A percentile compares a stretch with the other conserved stretches of the same genome.
Evolutionary conservation across 2,113 vertebrate genomes (phyloP).

Genomic region (Lamprotornis superbus): DNA sequence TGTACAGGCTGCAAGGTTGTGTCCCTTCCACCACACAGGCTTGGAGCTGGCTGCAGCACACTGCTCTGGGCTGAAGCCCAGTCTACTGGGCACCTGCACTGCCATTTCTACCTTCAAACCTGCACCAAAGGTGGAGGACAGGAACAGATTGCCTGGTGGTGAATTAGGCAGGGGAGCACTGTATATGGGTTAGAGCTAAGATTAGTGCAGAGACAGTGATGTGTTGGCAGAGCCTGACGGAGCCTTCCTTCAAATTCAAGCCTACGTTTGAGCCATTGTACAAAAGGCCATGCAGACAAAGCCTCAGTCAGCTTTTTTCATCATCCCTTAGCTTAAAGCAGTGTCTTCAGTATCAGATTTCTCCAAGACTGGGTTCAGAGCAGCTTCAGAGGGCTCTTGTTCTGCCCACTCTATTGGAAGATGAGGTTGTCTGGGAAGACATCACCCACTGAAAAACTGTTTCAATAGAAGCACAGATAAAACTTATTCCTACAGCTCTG

Average conservation of each 20-base stretch:
- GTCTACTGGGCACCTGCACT: background rate
- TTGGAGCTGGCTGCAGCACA: background rate
- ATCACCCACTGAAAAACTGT: background rate
- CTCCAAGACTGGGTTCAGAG: background rate
- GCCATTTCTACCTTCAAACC: background rate
- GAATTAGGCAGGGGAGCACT: background rate
- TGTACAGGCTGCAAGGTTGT: background rate
- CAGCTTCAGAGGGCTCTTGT: background rate
- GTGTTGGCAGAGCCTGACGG: background rate
- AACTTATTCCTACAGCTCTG: background rate
- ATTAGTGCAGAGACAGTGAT: rapidly evolving
- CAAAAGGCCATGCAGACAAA: background rate
- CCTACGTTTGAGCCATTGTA: background rate
- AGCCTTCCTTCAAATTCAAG: background rate
- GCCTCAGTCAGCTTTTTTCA: background rate
- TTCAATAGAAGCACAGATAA: background rate
- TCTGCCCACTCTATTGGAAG: background rate
- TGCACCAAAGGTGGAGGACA: background rate
- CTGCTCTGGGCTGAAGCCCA: background rate
- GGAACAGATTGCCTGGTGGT: background rate
- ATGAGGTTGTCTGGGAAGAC: background rate
- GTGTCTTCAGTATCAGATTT: background rate
- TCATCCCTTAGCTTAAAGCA: background rate
- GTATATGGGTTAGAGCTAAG: background rate
- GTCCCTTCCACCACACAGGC: too few species aligned